Conservation (phyloP, 2,797 vertebrate species). For the Mionectes olivaceus region DNA sequence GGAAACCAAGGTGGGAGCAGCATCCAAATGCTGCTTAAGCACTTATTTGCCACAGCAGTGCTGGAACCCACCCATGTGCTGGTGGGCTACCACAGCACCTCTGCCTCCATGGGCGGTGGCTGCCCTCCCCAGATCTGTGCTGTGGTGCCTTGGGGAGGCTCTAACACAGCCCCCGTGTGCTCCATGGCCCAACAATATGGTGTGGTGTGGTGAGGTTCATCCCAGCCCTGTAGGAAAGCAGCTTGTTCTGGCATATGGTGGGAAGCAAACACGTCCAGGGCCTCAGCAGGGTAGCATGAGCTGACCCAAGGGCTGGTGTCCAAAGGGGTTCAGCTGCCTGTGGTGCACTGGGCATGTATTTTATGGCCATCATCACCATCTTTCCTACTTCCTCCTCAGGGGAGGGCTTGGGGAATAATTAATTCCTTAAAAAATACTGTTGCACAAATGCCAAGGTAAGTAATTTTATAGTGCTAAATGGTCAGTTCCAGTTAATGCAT, state of each 20-base stretch:
- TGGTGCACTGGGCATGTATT: rapidly evolving
- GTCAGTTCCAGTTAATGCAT: background rate
- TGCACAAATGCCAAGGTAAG: rapidly evolving
- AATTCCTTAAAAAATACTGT: background rate
- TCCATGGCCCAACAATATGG: rapidly evolving
- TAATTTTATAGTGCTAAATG: background rate
- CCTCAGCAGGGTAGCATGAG: rapidly evolving
- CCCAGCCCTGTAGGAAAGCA: background rate
- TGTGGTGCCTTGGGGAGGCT: rapidly evolving
- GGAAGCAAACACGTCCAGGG: background rate
- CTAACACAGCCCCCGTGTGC: rapidly evolving
- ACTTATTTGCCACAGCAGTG: rapidly evolving
- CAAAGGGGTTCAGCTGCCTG: background rate
- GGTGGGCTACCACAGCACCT: background rate
- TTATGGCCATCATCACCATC: background rate
- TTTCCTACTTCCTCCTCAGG: background rate
- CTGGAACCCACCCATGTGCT: background rate
- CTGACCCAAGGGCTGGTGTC: rapidly evolving
- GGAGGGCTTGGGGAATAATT: background rate
- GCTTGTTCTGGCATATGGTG: rapidly evolving
- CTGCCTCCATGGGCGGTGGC: background rate
- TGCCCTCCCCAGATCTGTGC: background rate
- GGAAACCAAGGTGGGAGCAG: background rate
- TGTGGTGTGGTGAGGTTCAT: rapidly evolving
- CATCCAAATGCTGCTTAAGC: background rate